These are phyloP conservation scores for Cyphomyrus discorhynchus DNA, from an alignment of 2,113 vertebrate species.

Conservation along the genomic window DNA sequence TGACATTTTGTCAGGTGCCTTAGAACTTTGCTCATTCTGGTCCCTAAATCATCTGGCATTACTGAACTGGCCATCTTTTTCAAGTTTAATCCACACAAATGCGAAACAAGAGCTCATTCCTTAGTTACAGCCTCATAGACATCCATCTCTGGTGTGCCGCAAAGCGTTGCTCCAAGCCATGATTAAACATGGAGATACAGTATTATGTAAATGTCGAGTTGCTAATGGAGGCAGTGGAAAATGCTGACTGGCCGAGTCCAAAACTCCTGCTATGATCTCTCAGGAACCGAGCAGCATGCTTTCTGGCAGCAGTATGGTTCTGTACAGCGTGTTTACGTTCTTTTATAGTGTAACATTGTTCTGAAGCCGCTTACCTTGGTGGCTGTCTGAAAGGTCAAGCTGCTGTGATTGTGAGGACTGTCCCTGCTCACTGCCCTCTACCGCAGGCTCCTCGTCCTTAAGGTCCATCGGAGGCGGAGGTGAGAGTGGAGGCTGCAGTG, in stretches of 20 bases:
- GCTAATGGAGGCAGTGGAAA: neutral
- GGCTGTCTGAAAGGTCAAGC: conserved; percentile 3
- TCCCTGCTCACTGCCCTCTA: conserved; percentile 25
- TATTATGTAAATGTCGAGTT: neutral
- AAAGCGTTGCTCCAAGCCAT: neutral
- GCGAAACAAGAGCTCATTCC: neutral
- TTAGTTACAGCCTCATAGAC: neutral
- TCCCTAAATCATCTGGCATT: neutral
- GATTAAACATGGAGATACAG: neutral
- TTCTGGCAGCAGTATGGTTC: neutral
- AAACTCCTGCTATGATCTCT: neutral
- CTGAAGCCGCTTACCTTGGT: conserved; percentile 23
- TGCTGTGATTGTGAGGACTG: conserved; percentile 27
- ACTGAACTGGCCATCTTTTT: neutral
- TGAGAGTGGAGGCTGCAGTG: conserved; percentile 8
- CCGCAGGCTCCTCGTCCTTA: conserved; percentile 30
- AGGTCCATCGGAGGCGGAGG: conserved; percentile 28
- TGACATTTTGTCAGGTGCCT: neutral
- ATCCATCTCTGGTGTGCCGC: neutral
- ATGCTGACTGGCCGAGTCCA: neutral
- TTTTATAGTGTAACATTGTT: neutral
- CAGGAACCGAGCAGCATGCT: neutral
- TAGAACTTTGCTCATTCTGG: neutral
- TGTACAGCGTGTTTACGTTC: neutral
- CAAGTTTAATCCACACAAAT: neutral